Base-by-base conservation (phyloP, 1,140 invertebrate species). In the Heterodera schachtii region DNA sequence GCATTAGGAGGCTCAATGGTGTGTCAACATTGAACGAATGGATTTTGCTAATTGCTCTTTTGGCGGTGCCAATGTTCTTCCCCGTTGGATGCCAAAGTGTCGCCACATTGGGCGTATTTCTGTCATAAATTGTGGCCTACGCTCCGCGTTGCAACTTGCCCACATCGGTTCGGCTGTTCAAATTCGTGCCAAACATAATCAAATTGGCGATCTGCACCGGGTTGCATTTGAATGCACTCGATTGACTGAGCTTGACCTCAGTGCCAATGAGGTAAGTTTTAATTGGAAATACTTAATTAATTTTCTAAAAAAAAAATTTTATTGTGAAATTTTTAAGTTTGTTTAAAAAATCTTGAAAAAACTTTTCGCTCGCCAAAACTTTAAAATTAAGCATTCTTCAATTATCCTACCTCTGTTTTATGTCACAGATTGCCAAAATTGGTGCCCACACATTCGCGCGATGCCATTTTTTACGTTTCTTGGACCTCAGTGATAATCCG, bases 381-480 rank as follows among this genome's bases (percentile, higher is more conserved):
- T 31, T 1, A 31, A 31, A 31, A 0, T 31, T 31, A 31, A 31
- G 0, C 31, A 31, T 0, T 0, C 31, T 31, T 31, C 31, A 31
- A 31, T 70, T 8, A 3, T 19, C 3, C 3, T 83, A 49, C 4
- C 5, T 47, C n/a, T 46, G 1, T 86, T 46, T 31, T 31, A 31
- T 31, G 31, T 0, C 31, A 31, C 75, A 83, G 82, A 83, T 83
- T 47, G 31, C 49, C n/a, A 81, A 83, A n/a, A 47, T 84, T 31
- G 85, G 84, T 21, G 43, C n/a, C 1, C 84, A 84, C 74, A 86
- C 85, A 6, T 84, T 84, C 57, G 16, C 74, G 21, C 83, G 73
- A 52, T 74, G 49, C 9, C 44, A 21, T 3, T 46, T 43, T 1
- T 31, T 84, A 46, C 84, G 85, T 3, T 49, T 66, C 41, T 71